Base-by-base conservation (phyloP, 2,797 vertebrate species). In the Lates japonicus region DNA sequence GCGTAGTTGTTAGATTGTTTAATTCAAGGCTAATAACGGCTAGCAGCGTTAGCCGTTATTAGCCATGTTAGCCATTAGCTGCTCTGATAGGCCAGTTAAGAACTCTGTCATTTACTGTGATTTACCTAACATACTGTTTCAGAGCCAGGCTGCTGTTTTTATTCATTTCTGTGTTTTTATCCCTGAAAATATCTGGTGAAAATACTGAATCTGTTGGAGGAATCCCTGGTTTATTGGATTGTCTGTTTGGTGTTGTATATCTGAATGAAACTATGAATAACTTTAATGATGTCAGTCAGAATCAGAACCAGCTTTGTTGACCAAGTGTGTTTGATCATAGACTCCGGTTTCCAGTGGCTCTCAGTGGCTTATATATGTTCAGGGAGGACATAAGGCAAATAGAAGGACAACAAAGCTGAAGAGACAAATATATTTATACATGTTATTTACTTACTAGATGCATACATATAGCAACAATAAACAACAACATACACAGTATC, bases 1-100 rank as follows among this genome's bases (percentile, higher is more conserved):
- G 5, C 14, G n/a, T 10, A 5, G 55, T 2, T 46, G 29, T 37
- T 4, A 2, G 2, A 3, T 7, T 31, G 33, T 76, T 73, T 37
- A 14, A 37, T 64, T 54, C 1, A 11, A 13, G 8, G 16, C 4
- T 29, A 10, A 31, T 33, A 33, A 19, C 13, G 22, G 41, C 25
- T 39, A 22, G 54, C 16, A 4, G 20, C 13, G 57, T 7, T 72
- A 60, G 69, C 68, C 14, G 44, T 54, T 62, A 74, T 82, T 86
- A 89, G 86, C 86, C 61, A 52, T 7, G 68, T 58, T 84, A 82
- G 82, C 87, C 2, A n/a, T 69, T 83, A 84, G 87, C 88, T 78
- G 46, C 7, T 44, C 1, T 42, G 31, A 3, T 25, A 52, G 80
- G 75, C 78, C 55, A 72, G 22, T 1, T 48, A 11, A 35, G 11